phyloP scores from a whole-genome alignment of 2,888 invertebrate genomes.

The Anthrax anthrax region DNA sequence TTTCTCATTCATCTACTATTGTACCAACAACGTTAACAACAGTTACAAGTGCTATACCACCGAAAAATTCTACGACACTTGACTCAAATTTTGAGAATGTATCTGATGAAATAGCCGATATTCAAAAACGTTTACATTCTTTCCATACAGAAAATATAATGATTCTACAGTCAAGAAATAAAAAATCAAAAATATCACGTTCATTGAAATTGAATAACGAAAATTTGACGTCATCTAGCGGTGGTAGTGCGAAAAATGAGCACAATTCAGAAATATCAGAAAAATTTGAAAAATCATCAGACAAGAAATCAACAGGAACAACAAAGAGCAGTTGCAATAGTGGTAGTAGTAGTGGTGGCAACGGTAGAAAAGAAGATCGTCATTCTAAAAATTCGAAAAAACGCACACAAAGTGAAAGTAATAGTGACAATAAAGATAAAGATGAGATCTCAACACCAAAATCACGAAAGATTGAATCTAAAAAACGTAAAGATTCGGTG shows the following conservation, averaged over 20 bases:
- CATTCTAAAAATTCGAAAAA: slow-evolving; percentile 20
- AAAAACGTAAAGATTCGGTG: neutral
- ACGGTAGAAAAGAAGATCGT: slow-evolving; percentile 32
- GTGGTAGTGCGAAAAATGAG: no score
- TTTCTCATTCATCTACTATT: no score
- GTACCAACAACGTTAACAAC: neutral
- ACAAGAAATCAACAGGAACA: neutral
- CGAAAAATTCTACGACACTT: neutral
- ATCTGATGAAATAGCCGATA: slow-evolving; percentile 44
- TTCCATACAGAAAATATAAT: slow-evolving; percentile 49
- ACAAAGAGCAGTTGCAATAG: neutral
- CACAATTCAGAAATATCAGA: neutral
- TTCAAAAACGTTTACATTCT: slow-evolving; percentile 45
- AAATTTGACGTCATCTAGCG: neutral
- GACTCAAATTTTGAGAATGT: slow-evolving; percentile 14
- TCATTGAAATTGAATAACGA: slow-evolving; percentile 13
- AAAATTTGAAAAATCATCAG: neutral
- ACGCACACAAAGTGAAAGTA: slow-evolving; percentile 12
- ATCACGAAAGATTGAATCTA: neutral
- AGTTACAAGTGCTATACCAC: neutral
- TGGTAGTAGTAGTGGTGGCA: neutral
- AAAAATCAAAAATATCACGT: slow-evolving; percentile 33
- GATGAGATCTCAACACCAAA: neutral
- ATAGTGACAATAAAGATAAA: neutral
- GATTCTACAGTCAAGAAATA: slow-evolving; percentile 44